Evolutionary conservation across 2,888 invertebrate species (phyloP), one percentile per base, ranked within the genome.

Genomic region (Drosophila lutescens): DNA sequence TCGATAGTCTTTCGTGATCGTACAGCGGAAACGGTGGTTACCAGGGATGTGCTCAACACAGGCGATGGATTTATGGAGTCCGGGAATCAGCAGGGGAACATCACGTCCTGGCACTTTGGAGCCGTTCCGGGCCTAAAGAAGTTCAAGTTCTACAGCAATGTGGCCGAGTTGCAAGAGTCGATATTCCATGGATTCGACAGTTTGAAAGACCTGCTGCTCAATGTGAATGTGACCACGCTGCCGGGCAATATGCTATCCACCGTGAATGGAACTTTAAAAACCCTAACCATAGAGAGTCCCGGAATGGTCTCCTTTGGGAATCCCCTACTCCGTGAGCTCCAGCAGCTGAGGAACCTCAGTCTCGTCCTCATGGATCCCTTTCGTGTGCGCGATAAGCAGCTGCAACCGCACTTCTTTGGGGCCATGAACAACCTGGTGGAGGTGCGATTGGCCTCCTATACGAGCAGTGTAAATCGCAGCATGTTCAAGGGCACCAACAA

Each of bases 401-500:
- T 57, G 49, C 56, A 74, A 5, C 58, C 53, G 10, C 70, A 95
- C 82, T 83, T 95, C 20, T 94, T 96, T 77, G 90, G 90, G 36
- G 93, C 94, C 70, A 92, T 95, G 75, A 92, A 91, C 46, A 93
- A 94, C 70, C 87, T 96, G 43, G 93, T 92, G 9, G 93, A 93
- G 92, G 89, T 96, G 60, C 93, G 94, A 78, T 92, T 96, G 75
- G 91, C 93, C 58, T 93, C 93, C 0, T 94, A 94, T 80, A 93
- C 93, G 38, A 91, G 94, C 20, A 92, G 93, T 78, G 89, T 94
- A 13, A 93, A 93, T 23, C 92, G 93, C 73, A 92, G 93, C 73
- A 90, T 94, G 55, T 94, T 95, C 66, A 92, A 95, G 72, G 94
- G 94, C 62, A 93, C 93, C 80, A 95, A 95, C 89, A 93, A 94